Conservation (phyloP, 2,113 vertebrate genomes). For the Cyprinus carpio region DNA sequence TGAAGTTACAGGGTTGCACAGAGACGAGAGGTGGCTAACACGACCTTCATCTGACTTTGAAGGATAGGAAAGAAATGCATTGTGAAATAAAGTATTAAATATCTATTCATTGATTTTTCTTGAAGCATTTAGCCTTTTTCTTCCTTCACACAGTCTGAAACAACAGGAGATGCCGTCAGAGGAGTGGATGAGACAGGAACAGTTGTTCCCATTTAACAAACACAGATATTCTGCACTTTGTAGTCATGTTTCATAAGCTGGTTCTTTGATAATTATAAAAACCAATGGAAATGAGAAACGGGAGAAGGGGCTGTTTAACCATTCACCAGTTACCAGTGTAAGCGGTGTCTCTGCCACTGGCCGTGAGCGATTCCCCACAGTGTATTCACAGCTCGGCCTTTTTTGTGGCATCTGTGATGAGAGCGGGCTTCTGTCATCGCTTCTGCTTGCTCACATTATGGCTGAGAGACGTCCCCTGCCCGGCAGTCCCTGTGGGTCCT, state of each 20-base stretch:
- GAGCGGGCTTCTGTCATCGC: constrained; percentile 68
- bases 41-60: neutral
- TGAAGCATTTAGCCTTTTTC: neutral
- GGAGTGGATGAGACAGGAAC: neutral
- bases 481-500: constrained; percentile 54
- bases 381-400: constrained; percentile 13
- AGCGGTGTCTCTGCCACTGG: neutral
- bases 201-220: neutral
- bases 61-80: neutral
- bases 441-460: constrained; percentile 57
- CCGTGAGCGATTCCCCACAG: constrained; percentile 3
- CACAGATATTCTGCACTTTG: constrained; percentile 52
- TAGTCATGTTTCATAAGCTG: constrained; percentile 60
- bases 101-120: neutral
- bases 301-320: constrained; percentile 19
- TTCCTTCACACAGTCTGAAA: neutral
- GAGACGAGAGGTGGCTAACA: neutral
- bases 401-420: constrained; percentile 50
- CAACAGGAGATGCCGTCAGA: neutral
- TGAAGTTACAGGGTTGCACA: neutral
- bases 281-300: constrained; percentile 50
- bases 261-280: constrained; percentile 65
- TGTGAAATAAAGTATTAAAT: neutral
- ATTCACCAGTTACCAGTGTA: constrained; percentile 1
- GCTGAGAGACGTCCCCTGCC: constrained; percentile 55